Base-by-base conservation (phyloP, 2,113 vertebrate genomes). In the Gavialis gangeticus region DNA sequence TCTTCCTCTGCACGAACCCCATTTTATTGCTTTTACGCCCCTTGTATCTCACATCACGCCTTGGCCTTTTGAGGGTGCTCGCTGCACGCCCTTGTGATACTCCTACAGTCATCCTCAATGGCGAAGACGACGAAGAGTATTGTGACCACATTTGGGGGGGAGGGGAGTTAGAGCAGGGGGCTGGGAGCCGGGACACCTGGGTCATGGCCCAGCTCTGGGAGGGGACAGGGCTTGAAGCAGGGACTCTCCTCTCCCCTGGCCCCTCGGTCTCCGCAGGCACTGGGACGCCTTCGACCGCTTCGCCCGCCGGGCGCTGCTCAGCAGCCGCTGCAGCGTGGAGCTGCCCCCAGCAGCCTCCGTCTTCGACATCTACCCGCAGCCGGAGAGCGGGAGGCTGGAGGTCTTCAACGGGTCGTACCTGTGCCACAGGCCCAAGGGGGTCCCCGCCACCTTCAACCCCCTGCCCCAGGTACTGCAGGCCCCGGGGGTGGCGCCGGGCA, bases 341-440 rank as follows among this genome's bases (percentile, higher is more conserved):
- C 95, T 98, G 60, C 98, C 98, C 12, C 37, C 94, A 11, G 94
- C 94, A 27, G 95, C 94, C 25, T 98, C 94, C 24, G 97, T 98
- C 27, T 99, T 98, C 96, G 98, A 99, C 62, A 95, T 98, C 59
- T 98, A 98, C 66, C 97, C 98, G 14, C 96, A 93, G 86, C 81
- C 95, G 5, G 96, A 94, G 82, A 95, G 95, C 16, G 97, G 97
- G 22, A 92, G 84, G 3, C 71, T 97, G 79, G 86, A 88, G 28
- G 89, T 85, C 76, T 97, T 91, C 94, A 55, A 91, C 46, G 92
- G 92, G 58, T 60, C 88, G 1, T 94, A 96, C 64, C 73, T 95
- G 54, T 96, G 19, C 95, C 95, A 73, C 94, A 79, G 30, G 24
- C 9, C 96, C 90, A 97, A 79, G 78, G 90, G 78, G 71, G 3